phyloP scores from a whole-genome alignment of 92 coral and sea anemone species.

The Umimayanthus chanpuru region DNA sequence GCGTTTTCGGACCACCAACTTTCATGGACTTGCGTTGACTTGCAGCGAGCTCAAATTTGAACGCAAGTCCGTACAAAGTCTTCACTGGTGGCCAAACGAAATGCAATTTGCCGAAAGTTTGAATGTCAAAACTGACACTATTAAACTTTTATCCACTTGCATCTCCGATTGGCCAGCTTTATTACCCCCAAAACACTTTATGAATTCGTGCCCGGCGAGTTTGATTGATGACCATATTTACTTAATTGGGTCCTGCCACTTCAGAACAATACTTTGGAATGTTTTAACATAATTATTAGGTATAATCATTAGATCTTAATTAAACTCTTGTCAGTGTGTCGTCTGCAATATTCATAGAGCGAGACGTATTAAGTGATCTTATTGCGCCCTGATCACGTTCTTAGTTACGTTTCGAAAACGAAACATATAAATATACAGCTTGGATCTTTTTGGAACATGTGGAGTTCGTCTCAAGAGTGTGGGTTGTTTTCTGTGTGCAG shows the following conservation, averaged over 20 bases:
- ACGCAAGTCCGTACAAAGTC: too few species aligned
- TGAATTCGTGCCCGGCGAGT: not conserved
- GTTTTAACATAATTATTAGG: conserved; percentile 23
- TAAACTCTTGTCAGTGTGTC: not conserved
- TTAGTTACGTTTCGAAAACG: not conserved
- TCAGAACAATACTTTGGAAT: not conserved
- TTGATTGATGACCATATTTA: conserved; percentile 25
- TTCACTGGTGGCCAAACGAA: too few species aligned
- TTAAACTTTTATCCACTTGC: too few species aligned
- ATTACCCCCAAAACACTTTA: not conserved
- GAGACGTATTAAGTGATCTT: not conserved
- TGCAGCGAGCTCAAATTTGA: too few species aligned
- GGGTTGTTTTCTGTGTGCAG: conserved; percentile 7
- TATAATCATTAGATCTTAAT: not conserved
- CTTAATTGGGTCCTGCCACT: conserved; percentile 8
- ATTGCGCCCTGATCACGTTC: too few species aligned
- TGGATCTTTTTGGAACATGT: not conserved
- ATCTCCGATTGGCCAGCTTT: too few species aligned
- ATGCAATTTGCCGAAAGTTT: too few species aligned
- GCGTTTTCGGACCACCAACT: too few species aligned
- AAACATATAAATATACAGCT: not conserved
- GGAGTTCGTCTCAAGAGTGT: not conserved
- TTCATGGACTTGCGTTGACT: too few species aligned
- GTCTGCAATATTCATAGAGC: not conserved
- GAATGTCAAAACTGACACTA: too few species aligned